phyloP scores from a whole-genome alignment of 2,797 vertebrate species.

The Remorina albescens region DNA sequence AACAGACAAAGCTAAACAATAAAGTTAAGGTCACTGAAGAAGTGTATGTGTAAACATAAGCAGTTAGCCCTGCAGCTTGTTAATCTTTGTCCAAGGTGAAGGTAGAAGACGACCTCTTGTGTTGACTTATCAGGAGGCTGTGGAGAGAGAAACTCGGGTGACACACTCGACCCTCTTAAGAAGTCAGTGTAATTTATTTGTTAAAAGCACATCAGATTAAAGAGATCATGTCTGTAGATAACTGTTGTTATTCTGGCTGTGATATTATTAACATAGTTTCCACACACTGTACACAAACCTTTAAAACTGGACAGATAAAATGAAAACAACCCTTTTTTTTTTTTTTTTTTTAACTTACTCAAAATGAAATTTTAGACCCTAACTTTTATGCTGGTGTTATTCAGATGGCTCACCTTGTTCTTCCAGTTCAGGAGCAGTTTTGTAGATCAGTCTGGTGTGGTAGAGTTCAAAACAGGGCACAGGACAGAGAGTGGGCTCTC shows the following conservation, averaged over 20 bases:
- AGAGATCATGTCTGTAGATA: not conserved
- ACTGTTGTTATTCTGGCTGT: not conserved
- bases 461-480: constrained; percentile 82
- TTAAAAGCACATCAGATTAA: constrained; percentile 11
- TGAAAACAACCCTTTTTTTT: not conserved
- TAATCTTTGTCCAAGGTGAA: constrained; percentile 15
- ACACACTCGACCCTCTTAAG: constrained; percentile 68
- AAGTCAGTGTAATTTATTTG: constrained; percentile 48
- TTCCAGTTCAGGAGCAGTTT: constrained; percentile 52
- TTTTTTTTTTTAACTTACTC: not conserved
- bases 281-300: constrained; percentile 1
- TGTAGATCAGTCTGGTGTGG: constrained; percentile 79
- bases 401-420: constrained; percentile 59
- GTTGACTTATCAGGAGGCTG: constrained; percentile 68
- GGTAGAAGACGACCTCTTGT: constrained; percentile 16
- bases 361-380: not conserved
- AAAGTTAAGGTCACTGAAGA: constrained; percentile 2
- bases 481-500: constrained; percentile 78
- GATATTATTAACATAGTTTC: not conserved
- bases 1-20: constrained; percentile 13
- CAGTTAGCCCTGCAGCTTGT: constrained; percentile 21
- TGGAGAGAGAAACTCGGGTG: constrained; percentile 74
- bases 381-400: not conserved
- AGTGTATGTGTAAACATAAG: constrained; percentile 24
- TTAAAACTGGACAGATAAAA: not conserved